A percentile compares a stretch with the other conserved stretches of the same genome.
These are phyloP conservation scores for Sussaba pulchella DNA, from an alignment of 2,888 invertebrate genomes.

Conservation along the genomic window DNA sequence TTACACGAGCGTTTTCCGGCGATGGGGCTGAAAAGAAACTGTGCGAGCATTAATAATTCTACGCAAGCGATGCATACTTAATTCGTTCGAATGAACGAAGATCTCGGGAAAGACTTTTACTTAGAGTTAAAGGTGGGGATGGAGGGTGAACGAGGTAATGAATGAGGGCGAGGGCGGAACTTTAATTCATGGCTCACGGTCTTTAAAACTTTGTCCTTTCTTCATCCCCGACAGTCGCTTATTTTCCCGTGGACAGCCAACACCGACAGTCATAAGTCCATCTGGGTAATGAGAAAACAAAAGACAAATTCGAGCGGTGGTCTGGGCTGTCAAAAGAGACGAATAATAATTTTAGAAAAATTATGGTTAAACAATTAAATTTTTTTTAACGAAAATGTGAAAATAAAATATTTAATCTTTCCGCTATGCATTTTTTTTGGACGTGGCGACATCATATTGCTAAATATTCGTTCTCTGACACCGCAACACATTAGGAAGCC, in stretches of 20 bases:
- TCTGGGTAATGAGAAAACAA: neutral
- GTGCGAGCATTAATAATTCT: slow-evolving; percentile 70
- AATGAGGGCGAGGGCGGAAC: slow-evolving; percentile 48
- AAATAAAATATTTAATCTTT: no score
- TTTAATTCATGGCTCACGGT: slow-evolving; percentile 58
- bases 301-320: neutral
- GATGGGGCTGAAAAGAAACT: slow-evolving; percentile 11
- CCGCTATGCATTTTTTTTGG: neutral
- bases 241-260: slow-evolving; percentile 16
- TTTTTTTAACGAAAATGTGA: no score
- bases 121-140: slow-evolving; percentile 51
- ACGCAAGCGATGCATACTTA: slow-evolving; percentile 69
- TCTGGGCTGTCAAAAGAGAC: no score
- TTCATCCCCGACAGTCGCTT: slow-evolving; percentile 33
- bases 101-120: slow-evolving; percentile 68
- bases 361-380: neutral
- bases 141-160: slow-evolving; percentile 47
- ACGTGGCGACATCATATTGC: neutral
- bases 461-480: neutral
- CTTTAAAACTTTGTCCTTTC: slow-evolving; percentile 48
- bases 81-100: slow-evolving; percentile 62
- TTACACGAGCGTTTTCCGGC: neutral
- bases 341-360: neutral
- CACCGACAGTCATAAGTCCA: slow-evolving; percentile 12
- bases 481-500: neutral